Conservation (phyloP, 1,140 invertebrate genomes). For the Episyrphus balteatus region DNA sequence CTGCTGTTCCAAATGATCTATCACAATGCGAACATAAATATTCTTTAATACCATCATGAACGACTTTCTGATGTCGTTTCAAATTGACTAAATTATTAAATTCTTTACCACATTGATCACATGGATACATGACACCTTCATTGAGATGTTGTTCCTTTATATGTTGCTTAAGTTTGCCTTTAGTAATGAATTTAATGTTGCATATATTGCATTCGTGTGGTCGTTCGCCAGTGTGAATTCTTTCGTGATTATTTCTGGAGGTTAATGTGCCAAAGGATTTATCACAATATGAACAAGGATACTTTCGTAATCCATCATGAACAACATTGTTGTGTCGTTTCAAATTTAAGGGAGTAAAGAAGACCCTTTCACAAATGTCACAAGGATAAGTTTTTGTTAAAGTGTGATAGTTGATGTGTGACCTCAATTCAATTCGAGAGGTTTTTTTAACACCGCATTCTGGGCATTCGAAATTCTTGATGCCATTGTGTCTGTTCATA, state of each 20-base stretch:
- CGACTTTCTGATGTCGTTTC: slow-evolving; percentile 22
- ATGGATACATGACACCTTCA: too few relatives aligned
- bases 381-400: slow-evolving; percentile 25
- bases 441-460: slow-evolving; percentile 28
- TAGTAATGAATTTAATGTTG: slow-evolving; percentile 23
- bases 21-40: slow-evolving; percentile 26
- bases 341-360: slow-evolving; percentile 23
- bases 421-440: slow-evolving; percentile 24
- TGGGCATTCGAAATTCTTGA: slow-evolving; percentile 28
- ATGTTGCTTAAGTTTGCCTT: slow-evolving; percentile 23
- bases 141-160: slow-evolving; percentile 24
- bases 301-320: slow-evolving; percentile 20
- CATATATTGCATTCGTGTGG: slow-evolving; percentile 22
- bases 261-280: slow-evolving; percentile 22
- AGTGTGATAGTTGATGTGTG: slow-evolving; percentile 27
- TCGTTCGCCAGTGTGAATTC: slow-evolving; percentile 40
- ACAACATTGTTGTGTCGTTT: slow-evolving; percentile 25
- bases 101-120: slow-evolving; percentile 20
- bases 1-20: slow-evolving; percentile 21
- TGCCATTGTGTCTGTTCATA: slow-evolving; percentile 27
- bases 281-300: slow-evolving; percentile 24
- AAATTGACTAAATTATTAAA: slow-evolving; percentile 26
- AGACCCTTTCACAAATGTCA: slow-evolving; percentile 21
- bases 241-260: slow-evolving; percentile 29
- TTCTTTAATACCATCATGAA: slow-evolving; percentile 21